Percentiles rank a stretch among this genome's conserved stretches.
phyloP scores from a whole-genome alignment of 2,113 vertebrate genomes.

The Dissostichus mawsoni region DNA sequence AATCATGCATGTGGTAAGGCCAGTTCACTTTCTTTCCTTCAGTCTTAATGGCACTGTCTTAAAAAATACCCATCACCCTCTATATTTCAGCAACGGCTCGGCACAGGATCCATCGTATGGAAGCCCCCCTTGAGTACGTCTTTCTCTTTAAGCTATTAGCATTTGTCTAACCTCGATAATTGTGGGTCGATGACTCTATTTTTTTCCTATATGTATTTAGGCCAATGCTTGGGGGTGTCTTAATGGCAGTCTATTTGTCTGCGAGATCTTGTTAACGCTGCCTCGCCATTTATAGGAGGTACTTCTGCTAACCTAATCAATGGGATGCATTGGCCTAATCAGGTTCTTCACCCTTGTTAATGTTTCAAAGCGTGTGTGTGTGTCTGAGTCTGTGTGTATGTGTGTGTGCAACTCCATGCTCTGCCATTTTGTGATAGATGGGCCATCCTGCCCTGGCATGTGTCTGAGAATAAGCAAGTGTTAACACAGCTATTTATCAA shows the following conservation, averaged over 20 bases:
- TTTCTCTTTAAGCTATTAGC: constrained; percentile 63
- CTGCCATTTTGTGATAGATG: constrained; percentile 73
- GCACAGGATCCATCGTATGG: constrained; percentile 60
- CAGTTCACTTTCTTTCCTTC: constrained; percentile 61
- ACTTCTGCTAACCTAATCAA: constrained; percentile 76
- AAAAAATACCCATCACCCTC: constrained; percentile 65
- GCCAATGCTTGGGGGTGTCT: constrained; percentile 51
- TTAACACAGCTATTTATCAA: constrained; percentile 71
- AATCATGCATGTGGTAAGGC: constrained; percentile 67
- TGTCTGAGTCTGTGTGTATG: constrained; percentile 5
- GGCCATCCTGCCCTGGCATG: constrained; percentile 54
- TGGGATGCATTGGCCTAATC: constrained; percentile 76
- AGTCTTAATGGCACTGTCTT: constrained; percentile 66
- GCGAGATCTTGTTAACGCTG: constrained; percentile 67
- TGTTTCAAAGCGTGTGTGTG: constrained; percentile 42
- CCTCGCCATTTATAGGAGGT: constrained; percentile 68
- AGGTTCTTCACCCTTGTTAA: constrained; percentile 71
- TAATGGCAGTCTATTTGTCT: constrained; percentile 76
- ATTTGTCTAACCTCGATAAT: constrained; percentile 61
- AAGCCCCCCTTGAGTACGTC: constrained; percentile 15
- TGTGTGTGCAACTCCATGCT: constrained; percentile 22
- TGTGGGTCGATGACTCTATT: constrained; percentile 63
- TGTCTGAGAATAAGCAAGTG: constrained; percentile 66
- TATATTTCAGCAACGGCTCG: constrained; percentile 61
- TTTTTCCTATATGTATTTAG: constrained; percentile 68